Conservation (phyloP, 53 echinoderm and acorn worm genomes). For the Patiria pectinifera region DNA sequence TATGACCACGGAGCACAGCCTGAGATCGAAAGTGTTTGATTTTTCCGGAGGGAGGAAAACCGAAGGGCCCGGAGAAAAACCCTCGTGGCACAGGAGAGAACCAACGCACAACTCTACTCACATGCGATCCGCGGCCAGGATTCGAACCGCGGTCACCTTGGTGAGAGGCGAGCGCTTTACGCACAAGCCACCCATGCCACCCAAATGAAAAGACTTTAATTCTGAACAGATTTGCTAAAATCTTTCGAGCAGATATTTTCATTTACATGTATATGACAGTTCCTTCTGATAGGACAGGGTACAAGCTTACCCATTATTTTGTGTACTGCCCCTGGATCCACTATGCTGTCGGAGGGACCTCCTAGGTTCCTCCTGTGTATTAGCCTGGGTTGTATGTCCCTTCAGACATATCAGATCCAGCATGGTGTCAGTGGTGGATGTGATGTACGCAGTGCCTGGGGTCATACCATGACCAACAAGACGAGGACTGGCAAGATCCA, state of each 20-base stretch:
- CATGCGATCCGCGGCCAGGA: too few species aligned
- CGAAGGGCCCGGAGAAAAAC: too few species aligned
- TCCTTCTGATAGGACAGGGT: neutral
- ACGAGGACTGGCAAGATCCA: conserved; percentile 88
- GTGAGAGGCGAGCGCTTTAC: too few species aligned
- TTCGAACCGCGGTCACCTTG: too few species aligned
- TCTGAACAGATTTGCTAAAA: neutral
- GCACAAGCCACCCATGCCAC: too few species aligned
- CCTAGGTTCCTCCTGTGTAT: conserved; percentile 11
- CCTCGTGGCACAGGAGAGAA: too few species aligned
- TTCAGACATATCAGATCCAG: conserved; percentile 90
- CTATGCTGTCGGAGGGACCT: conserved; percentile 9
- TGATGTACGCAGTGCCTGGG: conserved; percentile 84
- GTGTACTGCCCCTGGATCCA: conserved; percentile 7
- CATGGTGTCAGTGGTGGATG: conserved; percentile 70
- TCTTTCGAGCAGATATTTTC: neutral
- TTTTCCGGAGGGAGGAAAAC: too few species aligned
- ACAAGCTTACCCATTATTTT: neutral
- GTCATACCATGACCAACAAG: conserved; percentile 85
- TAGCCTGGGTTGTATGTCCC: conserved; percentile 68
- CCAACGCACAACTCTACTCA: too few species aligned
- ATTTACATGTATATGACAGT: neutral
- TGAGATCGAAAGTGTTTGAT: too few species aligned
- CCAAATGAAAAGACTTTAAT: too few species aligned
- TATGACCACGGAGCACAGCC: too few species aligned